Evolutionary conservation across 2,888 invertebrate genomes (phyloP).

Genomic region (Beris morrisii): DNA sequence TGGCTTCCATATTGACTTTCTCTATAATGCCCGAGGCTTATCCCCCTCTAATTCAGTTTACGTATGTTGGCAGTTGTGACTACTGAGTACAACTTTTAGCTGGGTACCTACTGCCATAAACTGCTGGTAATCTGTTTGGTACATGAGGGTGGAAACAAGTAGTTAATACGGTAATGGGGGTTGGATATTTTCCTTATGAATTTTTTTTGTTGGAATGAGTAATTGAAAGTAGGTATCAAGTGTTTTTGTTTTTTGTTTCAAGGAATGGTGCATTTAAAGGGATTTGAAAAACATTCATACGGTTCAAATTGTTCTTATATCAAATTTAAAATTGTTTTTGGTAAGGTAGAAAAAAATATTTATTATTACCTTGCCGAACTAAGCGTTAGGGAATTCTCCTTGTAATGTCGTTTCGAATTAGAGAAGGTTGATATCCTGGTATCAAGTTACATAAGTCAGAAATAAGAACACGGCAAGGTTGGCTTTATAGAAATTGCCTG

Average conservation of each 20-base stretch:
- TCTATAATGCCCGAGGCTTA: slow-evolving; percentile 23
- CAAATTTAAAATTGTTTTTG: no score
- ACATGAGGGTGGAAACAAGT: slow-evolving; percentile 15
- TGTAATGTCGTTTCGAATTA: no score
- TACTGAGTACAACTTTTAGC: neutral
- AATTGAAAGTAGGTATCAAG: no score
- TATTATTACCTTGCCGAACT: no score
- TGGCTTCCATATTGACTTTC: slow-evolving; percentile 25
- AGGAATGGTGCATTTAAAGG: neutral
- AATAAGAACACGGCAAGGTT: no score
- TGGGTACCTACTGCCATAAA: slow-evolving; percentile 1
- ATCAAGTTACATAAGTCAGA: no score
- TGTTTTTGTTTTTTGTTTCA: slow-evolving; percentile 6
- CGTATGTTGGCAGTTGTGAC: slow-evolving; percentile 8
- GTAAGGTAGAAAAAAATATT: no score
- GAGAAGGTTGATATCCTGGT: no score
- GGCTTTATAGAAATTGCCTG: no score
- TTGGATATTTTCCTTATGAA: neutral
- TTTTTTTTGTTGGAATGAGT: slow-evolving; percentile 9
- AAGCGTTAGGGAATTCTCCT: no score
- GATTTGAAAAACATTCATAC: neutral
- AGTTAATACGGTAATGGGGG: slow-evolving; percentile 25
- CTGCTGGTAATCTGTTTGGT: slow-evolving; percentile 17
- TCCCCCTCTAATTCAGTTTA: slow-evolving; percentile 27
- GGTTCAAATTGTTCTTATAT: no score